Base-by-base conservation (phyloP, 2,113 vertebrate genomes). In the Dunckerocampus dactyliophorus region DNA sequence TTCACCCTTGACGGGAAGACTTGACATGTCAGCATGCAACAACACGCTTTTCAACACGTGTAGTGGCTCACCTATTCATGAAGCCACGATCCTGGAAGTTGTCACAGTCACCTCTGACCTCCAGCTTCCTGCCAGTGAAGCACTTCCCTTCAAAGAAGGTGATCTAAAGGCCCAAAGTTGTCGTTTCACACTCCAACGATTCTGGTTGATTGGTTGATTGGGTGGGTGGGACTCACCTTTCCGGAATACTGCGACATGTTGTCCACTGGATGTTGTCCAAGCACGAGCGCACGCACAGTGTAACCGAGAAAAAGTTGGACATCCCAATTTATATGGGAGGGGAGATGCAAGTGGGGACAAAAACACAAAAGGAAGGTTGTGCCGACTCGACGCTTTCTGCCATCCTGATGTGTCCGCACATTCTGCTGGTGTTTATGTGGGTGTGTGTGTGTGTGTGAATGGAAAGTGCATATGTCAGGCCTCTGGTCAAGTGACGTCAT, bases 1-100 rank as follows among this genome's bases (percentile, higher is more conserved):
- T 95, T 96, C 34, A 95, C 93, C 0, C 91, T 59, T 48, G 46
- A 19, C 46, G 15, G 24, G 57, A 34, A 43, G 39, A 43, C 39
- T 1, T 12, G 39, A 43, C 39, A 43, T 1, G 39, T 43, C 39
- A 43, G 13, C 39, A 43, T 12, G 12, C 11, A 14, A 43, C 39
- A 12, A 43, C 39, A 4, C 39, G 39, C 39, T 14, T 43, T 2
- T 43, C 39, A 43, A 6, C 11, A 12, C 5, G 31, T 8, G 31
- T 34, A 34, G 4, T 5, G 31, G 6, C 39, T 43, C 39, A 43
- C 39, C 39, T 80, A 85, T 93, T 94, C 91, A 92, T 88, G 76
- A 97, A 95, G 13, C 94, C 93, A 15, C 90, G 83, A 73, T 94
- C 94, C 88, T 95, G 95, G 86, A 98, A 95, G 90, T 91, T 96